Evolutionary conservation across 2,888 invertebrate species (phyloP).

Genomic region (Plebejus melissa): DNA sequence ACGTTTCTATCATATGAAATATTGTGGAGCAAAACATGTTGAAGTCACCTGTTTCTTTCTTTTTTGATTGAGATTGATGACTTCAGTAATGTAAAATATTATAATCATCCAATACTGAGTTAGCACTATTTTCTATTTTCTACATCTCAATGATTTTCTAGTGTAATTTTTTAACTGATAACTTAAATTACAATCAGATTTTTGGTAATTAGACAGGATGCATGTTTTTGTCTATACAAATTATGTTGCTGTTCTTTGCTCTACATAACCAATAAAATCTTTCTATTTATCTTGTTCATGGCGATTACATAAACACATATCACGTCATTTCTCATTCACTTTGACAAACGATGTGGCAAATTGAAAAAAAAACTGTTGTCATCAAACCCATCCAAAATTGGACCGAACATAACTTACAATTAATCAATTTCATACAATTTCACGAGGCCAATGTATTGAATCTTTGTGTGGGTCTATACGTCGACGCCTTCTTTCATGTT

Average conservation of each 20-base stretch:
- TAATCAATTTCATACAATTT: constrained; percentile 75
- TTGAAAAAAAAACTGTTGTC: constrained; percentile 59
- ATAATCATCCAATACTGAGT: no score
- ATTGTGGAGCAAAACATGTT: no score
- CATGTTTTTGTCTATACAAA: not conserved
- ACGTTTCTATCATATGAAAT: not conserved
- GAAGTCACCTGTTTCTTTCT: no score
- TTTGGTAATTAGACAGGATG: not conserved
- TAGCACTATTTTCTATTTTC: no score
- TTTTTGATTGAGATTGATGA: no score
- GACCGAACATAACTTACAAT: constrained; percentile 60
- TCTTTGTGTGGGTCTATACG: constrained; percentile 73
- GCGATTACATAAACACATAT: constrained; percentile 22
- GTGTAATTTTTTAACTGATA: no score
- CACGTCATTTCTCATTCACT: constrained; percentile 28
- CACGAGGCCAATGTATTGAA: constrained; percentile 61
- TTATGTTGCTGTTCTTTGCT: not conserved
- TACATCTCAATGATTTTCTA: no score
- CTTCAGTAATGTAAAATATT: no score
- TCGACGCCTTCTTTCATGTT: constrained; percentile 53
- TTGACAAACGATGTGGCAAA: constrained; percentile 54
- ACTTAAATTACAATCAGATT: not conserved
- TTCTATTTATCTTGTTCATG: not conserved
- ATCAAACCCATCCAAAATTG: constrained; percentile 57
- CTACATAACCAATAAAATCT: not conserved